phyloP scores from a whole-genome alignment of 2,888 invertebrate species.

The Epinotia demarniana region DNA sequence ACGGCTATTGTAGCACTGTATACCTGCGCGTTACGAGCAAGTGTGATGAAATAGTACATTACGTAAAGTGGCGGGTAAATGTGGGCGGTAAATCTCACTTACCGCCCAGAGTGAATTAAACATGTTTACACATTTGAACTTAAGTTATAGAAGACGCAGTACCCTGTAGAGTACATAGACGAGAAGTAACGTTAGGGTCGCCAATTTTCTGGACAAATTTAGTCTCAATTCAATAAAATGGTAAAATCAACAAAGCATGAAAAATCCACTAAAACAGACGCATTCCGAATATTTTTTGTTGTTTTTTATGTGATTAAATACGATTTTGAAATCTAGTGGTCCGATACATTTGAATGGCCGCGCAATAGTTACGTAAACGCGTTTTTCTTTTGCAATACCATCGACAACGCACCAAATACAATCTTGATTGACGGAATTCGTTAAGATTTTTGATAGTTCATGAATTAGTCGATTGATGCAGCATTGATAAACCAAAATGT shows the following conservation, averaged over 20 bases:
- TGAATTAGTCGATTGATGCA: conserved; percentile 19
- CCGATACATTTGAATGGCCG: not conserved
- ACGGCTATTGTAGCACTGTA: too few relatives aligned
- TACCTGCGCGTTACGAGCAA: too few relatives aligned
- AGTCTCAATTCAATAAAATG: too few relatives aligned
- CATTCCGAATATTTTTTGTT: not conserved
- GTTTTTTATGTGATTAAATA: not conserved
- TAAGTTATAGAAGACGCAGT: too few relatives aligned
- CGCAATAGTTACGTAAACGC: conserved; percentile 26
- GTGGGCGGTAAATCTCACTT: too few relatives aligned
- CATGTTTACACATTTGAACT: too few relatives aligned
- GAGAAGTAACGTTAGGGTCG: too few relatives aligned
- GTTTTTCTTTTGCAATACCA: conserved; percentile 17
- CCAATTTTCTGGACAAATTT: too few relatives aligned
- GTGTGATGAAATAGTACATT: too few relatives aligned
- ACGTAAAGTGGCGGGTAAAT: too few relatives aligned
- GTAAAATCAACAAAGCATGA: not conserved
- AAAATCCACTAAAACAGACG: not conserved
- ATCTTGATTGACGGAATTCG: conserved; percentile 32
- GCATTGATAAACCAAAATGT: conserved; percentile 1
- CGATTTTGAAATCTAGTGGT: not conserved
- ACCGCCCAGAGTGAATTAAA: too few relatives aligned
- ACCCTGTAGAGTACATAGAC: too few relatives aligned
- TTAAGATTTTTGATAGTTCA: conserved; percentile 21
- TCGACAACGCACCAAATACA: conserved; percentile 16